Base-by-base conservation (phyloP, 2,888 invertebrate genomes). In the Caenorhabditis doughertyi region DNA sequence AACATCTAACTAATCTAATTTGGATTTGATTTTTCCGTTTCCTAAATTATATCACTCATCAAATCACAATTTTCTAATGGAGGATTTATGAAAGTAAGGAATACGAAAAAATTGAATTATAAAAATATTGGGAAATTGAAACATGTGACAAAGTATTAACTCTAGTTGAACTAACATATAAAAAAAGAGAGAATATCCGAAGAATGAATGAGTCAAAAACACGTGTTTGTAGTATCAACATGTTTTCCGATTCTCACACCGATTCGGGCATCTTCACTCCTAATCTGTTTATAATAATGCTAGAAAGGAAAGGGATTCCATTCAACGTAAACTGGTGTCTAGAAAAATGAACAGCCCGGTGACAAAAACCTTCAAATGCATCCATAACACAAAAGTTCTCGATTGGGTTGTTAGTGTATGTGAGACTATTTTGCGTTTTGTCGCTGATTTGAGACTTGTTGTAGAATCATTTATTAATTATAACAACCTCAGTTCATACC, bases 191-290 rank as follows among this genome's bases (percentile, higher is more conserved):
- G n/a, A n/a, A n/a, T n/a, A n/a, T n/a, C n/a, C n/a, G n/a, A 72
- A 32, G 51, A 72, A 42, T 62, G 27, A 47, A 72, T 72, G 72
- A 72, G 62, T 72, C 72, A 72, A 72, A n/a, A 72, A 60, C 39
- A 60, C 25, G 39, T 71, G 62, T 58, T 39, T 71, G 60, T 72
- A 35, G 42, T 60, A 60, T 60, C 23, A 49, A 53, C 62, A 58
- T 62, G 42, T 71, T 51, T 51, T 44, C 25, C 32, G 53, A 35
- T 51, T 47, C 23, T 11, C 29, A 8, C 39, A 39, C 67, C 23
- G 25, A 58, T 70, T 58, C 18, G 47, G 55, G 42, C 58, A 42
- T 42, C n/a, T 47, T 47, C 13, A 18, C 56, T 51, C 21, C 39
- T 35, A 67, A 67, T 51, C 51, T 67, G 21, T 23, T 67, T n/a